These are phyloP conservation scores for Marmota monax DNA, from an alignment of 2,113 vertebrate genomes.

Conservation along the genomic window DNA sequence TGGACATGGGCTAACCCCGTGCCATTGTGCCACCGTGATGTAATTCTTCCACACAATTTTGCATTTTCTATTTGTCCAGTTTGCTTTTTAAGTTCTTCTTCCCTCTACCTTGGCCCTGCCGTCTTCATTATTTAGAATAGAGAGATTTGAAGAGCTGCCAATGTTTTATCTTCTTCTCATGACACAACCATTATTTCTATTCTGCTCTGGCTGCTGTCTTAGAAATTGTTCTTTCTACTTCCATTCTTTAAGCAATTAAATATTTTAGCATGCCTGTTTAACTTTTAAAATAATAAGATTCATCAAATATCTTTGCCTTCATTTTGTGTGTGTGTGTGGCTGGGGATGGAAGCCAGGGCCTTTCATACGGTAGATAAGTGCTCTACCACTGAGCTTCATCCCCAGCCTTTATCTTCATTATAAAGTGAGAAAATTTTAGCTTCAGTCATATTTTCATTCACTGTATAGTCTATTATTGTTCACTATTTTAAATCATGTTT, in stretches of 20 bases:
- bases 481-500: not conserved
- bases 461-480: not conserved
- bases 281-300: not conserved
- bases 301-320: not conserved
- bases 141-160: not conserved
- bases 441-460: not conserved
- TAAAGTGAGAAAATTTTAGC: not conserved
- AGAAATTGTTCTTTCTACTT: not conserved
- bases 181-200: too few species aligned
- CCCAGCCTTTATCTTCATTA: not conserved
- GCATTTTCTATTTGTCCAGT: not conserved
- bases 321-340: too few species aligned
- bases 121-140: not conserved
- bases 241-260: not conserved
- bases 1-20: not conserved
- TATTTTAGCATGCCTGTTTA: not conserved
- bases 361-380: not conserved
- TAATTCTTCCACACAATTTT: not conserved
- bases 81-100: not conserved
- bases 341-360: too few species aligned
- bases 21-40: not conserved
- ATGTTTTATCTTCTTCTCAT: too few species aligned
- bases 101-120: accelerated
- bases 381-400: not conserved
- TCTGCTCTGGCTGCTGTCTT: too few species aligned